These are phyloP conservation scores for Ephialtes manifestator DNA, from an alignment of 2,888 invertebrate species.

Conservation along the genomic window DNA sequence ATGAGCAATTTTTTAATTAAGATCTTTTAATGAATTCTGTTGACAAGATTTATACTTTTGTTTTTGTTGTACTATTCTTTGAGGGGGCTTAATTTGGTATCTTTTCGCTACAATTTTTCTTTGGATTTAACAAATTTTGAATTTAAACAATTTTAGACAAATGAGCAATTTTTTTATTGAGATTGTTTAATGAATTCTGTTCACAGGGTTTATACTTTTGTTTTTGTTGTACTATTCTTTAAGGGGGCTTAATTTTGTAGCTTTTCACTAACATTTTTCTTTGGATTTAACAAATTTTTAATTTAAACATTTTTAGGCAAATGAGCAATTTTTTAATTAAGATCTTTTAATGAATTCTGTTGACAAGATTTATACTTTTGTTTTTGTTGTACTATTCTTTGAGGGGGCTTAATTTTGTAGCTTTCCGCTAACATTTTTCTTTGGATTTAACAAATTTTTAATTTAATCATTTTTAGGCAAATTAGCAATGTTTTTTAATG, in stretches of 20 bases:
- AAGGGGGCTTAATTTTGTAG: neutral
- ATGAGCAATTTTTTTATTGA: neutral
- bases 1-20: too few relatives aligned
- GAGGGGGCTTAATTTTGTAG: neutral
- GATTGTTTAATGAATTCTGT: too few relatives aligned
- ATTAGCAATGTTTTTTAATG: conserved; percentile 4
- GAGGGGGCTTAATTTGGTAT: too few relatives aligned
- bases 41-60: too few relatives aligned
- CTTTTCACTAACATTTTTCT: too few relatives aligned
- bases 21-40: too few relatives aligned
- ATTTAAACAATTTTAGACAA: too few relatives aligned
- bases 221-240: neutral
- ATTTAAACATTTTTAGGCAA: neutral
- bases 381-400: neutral
- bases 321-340: conserved; percentile 15
- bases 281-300: neutral
- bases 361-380: neutral
- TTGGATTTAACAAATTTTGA: too few relatives aligned
- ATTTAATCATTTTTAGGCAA: neutral
- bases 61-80: too few relatives aligned
- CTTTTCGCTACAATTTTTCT: too few relatives aligned
- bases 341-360: neutral
- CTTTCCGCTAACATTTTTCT: neutral
- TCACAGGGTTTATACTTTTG: too few relatives aligned
- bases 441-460: neutral